A percentile compares a stretch with the other conserved stretches of the same genome.
These are phyloP conservation scores for Dipodomys ordii DNA, from an alignment of 2,113 vertebrate species.

Conservation along the genomic window DNA sequence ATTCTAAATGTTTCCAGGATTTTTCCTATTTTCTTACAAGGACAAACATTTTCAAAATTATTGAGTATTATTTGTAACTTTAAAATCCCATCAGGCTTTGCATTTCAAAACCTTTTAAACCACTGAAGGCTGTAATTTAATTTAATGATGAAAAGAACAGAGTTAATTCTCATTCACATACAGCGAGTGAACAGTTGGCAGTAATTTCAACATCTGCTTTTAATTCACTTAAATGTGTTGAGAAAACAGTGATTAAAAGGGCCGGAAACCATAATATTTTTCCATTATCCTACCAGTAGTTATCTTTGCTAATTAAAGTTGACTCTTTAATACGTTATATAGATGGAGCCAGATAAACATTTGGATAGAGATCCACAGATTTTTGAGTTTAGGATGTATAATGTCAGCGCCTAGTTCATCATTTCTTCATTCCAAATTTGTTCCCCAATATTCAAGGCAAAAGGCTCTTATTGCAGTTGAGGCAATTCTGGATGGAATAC, in stretches of 20 bases:
- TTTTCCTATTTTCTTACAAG: conserved; percentile 58
- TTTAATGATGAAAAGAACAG: conserved; percentile 67
- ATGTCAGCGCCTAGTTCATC: neutral
- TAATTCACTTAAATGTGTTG: conserved; percentile 68
- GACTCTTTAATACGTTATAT: conserved; percentile 43
- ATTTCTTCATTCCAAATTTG: conserved; percentile 33
- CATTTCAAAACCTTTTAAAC: conserved; percentile 42
- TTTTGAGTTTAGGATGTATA: conserved; percentile 37
- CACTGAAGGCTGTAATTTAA: conserved; percentile 62
- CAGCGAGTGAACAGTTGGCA: conserved; percentile 59
- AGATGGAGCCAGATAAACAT: conserved; percentile 36
- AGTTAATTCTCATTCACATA: conserved; percentile 61
- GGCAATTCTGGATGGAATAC: conserved; percentile 29
- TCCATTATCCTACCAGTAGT: conserved; percentile 38
- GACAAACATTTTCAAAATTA: conserved; percentile 47
- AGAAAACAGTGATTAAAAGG: conserved; percentile 52
- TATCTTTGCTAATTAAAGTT: conserved; percentile 42
- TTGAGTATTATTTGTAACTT: conserved; percentile 55
- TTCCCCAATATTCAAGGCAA: conserved; percentile 47
- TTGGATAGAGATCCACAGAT: neutral
- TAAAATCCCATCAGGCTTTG: neutral
- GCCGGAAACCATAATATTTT: conserved; percentile 20
- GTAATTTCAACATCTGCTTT: conserved; percentile 71
- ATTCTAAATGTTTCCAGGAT: conserved; percentile 36
- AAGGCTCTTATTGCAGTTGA: neutral